Conservation (phyloP, 2,888 invertebrate species). For the Andricus quercusramuli region DNA sequence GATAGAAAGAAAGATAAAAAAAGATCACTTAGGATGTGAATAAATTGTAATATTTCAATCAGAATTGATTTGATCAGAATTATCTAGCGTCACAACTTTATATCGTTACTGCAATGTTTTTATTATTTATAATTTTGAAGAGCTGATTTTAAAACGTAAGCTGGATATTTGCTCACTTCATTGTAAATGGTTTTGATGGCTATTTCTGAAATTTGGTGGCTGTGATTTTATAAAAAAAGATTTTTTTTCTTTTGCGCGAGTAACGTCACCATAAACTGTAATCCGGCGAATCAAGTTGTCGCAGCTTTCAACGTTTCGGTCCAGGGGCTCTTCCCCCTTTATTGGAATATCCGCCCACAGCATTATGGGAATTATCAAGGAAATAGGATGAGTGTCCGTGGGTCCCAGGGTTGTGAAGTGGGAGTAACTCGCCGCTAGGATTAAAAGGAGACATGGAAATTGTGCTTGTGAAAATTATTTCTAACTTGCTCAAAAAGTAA, state of each 20-base stretch:
- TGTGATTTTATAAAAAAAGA: not conserved
- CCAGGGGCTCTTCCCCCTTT: conserved; percentile 74
- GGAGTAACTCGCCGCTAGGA: conserved; percentile 35
- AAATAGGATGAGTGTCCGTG: conserved; percentile 72
- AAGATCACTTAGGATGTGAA: not conserved
- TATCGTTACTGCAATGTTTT: not conserved
- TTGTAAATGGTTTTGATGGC: not conserved
- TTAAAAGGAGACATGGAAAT: not conserved
- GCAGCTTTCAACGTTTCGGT: conserved; percentile 72
- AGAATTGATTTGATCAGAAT: not conserved
- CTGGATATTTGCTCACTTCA: too few relatives aligned
- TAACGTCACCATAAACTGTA: conserved; percentile 65
- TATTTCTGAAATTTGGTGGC: not conserved
- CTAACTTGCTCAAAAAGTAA: not conserved
- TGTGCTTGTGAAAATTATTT: not conserved
- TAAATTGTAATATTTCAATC: not conserved
- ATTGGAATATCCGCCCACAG: conserved; percentile 79
- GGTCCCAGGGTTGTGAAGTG: conserved; percentile 60
- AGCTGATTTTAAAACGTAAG: not conserved
- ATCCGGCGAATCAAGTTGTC: conserved; percentile 70
- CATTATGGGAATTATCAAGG: conserved; percentile 78
- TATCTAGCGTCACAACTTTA: not conserved
- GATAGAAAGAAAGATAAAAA: not conserved
- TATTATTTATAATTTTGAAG: not conserved
- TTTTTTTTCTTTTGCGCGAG: conserved; percentile 42